phyloP scores from a whole-genome alignment of 2,113 vertebrate genomes.

The Eulacestoma nigropectus region DNA sequence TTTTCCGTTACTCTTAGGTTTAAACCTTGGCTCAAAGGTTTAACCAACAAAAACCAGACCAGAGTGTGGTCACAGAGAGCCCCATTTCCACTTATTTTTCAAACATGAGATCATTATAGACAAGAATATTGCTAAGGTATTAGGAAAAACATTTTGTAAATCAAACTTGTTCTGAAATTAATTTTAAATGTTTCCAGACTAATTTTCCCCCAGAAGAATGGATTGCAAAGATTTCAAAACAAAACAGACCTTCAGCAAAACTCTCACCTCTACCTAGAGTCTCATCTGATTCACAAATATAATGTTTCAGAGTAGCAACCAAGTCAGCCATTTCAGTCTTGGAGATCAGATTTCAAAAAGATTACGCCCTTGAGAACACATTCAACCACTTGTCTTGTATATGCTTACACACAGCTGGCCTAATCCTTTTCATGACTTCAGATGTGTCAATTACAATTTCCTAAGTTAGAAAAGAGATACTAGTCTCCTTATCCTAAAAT shows the following conservation, averaged over 20 bases:
- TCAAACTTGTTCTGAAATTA: not conserved
- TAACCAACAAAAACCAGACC: not conserved
- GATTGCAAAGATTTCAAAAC: not conserved
- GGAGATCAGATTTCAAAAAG: conserved; percentile 62
- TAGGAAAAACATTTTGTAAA: not conserved
- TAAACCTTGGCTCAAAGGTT: not conserved
- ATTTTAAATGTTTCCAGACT: not conserved
- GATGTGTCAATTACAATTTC: conserved; percentile 22
- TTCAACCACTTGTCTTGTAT: conserved; percentile 55
- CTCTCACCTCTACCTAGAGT: not conserved
- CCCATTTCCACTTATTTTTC: not conserved
- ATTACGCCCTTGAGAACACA: conserved; percentile 64
- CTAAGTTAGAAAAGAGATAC: not conserved
- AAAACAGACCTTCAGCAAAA: conserved; percentile 25
- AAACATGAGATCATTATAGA: not conserved
- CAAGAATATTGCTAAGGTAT: not conserved
- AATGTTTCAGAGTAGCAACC: conserved; percentile 35
- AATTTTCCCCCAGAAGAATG: not conserved
- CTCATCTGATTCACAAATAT: conserved; percentile 34
- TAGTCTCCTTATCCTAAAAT: not conserved
- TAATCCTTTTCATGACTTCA: conserved; percentile 49
- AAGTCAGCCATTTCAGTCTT: conserved; percentile 59
- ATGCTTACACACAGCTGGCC: conserved; percentile 60
- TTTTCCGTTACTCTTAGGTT: not conserved
- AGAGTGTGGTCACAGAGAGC: not conserved